Evolutionary conservation across 2,888 invertebrate genomes (phyloP).

Genomic region (Metellina segmentata): DNA sequence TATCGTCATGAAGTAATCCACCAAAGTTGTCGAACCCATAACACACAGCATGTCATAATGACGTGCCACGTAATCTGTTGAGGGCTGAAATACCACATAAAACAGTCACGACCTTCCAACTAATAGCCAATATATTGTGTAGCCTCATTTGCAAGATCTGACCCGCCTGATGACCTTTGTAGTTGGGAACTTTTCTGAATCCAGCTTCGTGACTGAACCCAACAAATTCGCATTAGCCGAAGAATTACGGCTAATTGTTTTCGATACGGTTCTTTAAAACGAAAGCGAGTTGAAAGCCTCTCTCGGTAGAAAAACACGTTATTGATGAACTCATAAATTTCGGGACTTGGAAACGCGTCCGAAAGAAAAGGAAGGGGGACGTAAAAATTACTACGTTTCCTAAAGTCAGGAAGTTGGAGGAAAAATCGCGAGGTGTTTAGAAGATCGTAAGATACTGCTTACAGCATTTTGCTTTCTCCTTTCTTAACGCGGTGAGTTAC

Average conservation of each 20-base stretch:
- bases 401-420: neutral
- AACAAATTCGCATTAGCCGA: constrained; percentile 14
- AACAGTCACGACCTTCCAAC: neutral
- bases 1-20: neutral
- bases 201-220: constrained; percentile 34
- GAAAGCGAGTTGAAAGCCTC: constrained; percentile 6
- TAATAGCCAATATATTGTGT: neutral
- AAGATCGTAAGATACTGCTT: neutral
- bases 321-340: neutral
- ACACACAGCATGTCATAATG: neutral
- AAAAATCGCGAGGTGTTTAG: neutral
- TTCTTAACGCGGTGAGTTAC: too few relatives aligned
- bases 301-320: neutral
- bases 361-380: neutral
- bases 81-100: neutral
- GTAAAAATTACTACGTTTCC: neutral
- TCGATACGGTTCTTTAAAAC: constrained; percentile 40
- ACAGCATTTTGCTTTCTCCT: neutral
- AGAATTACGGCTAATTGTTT: constrained; percentile 38
- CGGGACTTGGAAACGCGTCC: neutral
- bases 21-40: neutral
- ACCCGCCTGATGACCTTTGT: neutral
- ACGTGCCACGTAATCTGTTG: neutral
- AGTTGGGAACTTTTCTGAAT: neutral
- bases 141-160: neutral